Evolutionary conservation across 2,797 vertebrate genomes (phyloP).

Genomic region (Amphiprion clarkii): DNA sequence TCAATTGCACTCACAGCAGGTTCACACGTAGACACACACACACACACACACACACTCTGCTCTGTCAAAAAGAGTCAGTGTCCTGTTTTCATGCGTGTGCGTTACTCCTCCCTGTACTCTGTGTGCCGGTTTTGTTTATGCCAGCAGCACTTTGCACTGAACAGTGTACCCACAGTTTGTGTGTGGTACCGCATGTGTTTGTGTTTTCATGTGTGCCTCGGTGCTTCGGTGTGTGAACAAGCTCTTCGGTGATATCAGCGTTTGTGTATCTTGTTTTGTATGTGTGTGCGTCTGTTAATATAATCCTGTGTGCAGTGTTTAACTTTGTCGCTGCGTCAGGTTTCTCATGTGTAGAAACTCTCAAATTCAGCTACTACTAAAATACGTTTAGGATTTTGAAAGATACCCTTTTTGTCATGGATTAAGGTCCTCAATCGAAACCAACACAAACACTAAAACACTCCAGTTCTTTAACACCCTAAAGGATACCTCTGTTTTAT

Average conservation of each 20-base stretch:
- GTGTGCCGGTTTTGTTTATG: conserved; percentile 74
- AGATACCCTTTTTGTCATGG: too few relatives aligned
- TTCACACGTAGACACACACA: not conserved
- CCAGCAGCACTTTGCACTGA: conserved; percentile 67
- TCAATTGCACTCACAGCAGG: conserved; percentile 64
- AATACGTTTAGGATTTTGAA: too few relatives aligned
- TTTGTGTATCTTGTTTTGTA: not conserved
- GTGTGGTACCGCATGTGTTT: conserved; percentile 14
- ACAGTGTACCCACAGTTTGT: conserved; percentile 29
- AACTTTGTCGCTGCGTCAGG: not conserved
- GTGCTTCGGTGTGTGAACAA: not conserved
- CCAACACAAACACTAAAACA: too few relatives aligned
- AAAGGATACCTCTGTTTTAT: too few relatives aligned
- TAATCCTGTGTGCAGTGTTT: too few relatives aligned
- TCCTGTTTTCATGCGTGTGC: conserved; percentile 59
- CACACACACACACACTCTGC: conserved; percentile 20
- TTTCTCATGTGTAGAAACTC: too few relatives aligned
- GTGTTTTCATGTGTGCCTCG: conserved; percentile 7
- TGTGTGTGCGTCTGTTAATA: not conserved
- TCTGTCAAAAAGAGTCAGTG: conserved; percentile 69
- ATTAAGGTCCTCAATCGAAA: too few relatives aligned
- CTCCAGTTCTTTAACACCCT: too few relatives aligned
- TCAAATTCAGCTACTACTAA: too few relatives aligned
- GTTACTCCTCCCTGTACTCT: conserved; percentile 56
- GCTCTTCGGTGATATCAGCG: not conserved